A percentile compares a stretch with the other conserved stretches of the same genome.
Evolutionary conservation across 2,113 vertebrate species (phyloP).

Genomic region (Apaloderma vittatum): DNA sequence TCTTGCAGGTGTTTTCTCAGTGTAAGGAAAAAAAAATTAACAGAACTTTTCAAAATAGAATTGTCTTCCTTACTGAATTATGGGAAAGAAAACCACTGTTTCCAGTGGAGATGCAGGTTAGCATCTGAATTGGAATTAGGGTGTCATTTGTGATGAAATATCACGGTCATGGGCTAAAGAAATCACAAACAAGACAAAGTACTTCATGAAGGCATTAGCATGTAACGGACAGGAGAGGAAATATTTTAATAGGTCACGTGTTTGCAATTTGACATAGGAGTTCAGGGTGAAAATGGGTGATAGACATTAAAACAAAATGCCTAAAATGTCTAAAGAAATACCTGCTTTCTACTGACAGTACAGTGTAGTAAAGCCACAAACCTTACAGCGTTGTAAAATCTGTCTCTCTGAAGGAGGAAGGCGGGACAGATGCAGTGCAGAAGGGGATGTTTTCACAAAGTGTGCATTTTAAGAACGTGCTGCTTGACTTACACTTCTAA

Average conservation of each 20-base stretch:
- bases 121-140: not conserved
- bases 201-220: not conserved
- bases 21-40: not conserved
- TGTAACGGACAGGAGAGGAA: not conserved
- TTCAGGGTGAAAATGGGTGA: not conserved
- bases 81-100: not conserved
- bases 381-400: not conserved
- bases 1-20: not conserved
- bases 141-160: not conserved
- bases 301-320: not conserved
- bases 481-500: not conserved
- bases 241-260: not conserved
- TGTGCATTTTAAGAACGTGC: not conserved
- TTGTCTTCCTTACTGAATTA: not conserved
- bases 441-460: not conserved
- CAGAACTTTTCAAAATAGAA: not conserved
- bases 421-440: not conserved
- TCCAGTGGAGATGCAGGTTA: not conserved
- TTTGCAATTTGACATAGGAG: not conserved
- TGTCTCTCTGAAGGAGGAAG: not conserved
- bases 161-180: not conserved
- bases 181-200: not conserved
- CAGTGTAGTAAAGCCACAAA: not conserved
- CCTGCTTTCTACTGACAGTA: not conserved
- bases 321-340: not conserved